phyloP scores from a whole-genome alignment of 1,140 invertebrate genomes.

The Rhopalosiphum padi region DNA sequence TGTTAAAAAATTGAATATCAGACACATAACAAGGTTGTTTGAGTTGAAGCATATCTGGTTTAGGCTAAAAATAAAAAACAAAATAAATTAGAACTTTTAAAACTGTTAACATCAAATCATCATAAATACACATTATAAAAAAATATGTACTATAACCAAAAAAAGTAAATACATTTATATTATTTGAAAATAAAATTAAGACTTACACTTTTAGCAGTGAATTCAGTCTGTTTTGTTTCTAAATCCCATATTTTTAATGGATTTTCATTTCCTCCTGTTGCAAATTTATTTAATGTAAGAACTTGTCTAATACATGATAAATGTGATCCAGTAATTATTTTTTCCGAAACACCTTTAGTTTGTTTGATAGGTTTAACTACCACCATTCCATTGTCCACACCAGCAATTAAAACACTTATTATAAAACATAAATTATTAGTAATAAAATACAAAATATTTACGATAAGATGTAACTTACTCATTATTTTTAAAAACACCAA shows the following conservation, averaged over 20 bases:
- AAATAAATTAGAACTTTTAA: background rate
- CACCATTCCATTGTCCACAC: background rate
- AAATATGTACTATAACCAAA: background rate
- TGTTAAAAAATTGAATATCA: slow-evolving; percentile 44
- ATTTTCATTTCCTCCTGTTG: slow-evolving; percentile 78
- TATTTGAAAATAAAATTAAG: background rate
- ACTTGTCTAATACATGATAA: slow-evolving; percentile 25
- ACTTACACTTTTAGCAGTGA: slow-evolving; percentile 76
- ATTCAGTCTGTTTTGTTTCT: slow-evolving; percentile 66
- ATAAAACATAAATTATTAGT: background rate
- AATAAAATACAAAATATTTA: background rate
- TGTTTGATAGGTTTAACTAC: background rate
- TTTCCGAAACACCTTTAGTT: background rate
- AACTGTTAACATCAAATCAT: background rate
- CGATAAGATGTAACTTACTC: background rate
- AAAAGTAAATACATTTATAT: background rate
- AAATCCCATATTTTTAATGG: slow-evolving; percentile 79
- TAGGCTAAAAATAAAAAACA: slow-evolving; percentile 46
- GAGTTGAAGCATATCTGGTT: slow-evolving; percentile 52
- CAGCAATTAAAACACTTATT: slow-evolving; percentile 22
- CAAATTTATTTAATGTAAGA: slow-evolving; percentile 61
- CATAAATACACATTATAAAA: background rate
- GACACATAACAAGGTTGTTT: slow-evolving; percentile 44
- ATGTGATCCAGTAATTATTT: slow-evolving; percentile 16
- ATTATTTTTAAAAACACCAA: slow-evolving; percentile 32